Percentiles rank a stretch among this genome's conserved stretches.
Evolutionary conservation across 2,113 vertebrate species (phyloP).

Genomic region (Desmodus rotundus): DNA sequence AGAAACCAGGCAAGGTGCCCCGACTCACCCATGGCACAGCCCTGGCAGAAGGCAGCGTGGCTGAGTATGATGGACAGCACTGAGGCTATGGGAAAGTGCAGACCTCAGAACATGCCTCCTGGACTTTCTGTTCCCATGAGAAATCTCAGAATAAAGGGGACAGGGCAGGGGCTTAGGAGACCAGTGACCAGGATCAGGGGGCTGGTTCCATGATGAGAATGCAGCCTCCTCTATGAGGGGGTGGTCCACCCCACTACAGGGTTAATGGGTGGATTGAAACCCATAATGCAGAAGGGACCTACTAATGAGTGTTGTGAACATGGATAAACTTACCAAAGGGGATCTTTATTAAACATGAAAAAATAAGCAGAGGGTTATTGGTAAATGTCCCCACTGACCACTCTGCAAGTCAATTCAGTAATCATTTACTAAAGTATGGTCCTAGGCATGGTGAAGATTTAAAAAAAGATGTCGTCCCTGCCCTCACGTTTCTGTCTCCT

Average conservation of each 20-base stretch:
- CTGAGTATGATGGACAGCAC: neutral
- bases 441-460: neutral
- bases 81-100: neutral
- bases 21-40: no score
- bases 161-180: neutral
- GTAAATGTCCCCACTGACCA: neutral
- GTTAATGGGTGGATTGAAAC: neutral
- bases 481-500: neutral
- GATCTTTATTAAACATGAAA: neutral
- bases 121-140: neutral
- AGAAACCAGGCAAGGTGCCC: neutral
- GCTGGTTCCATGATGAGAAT: neutral
- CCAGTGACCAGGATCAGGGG: no score
- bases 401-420: neutral
- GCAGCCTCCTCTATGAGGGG: neutral
- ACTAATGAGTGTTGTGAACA: neutral
- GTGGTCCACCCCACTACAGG: neutral
- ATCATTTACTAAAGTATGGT: neutral
- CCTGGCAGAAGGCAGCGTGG: neutral
- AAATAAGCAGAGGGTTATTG: neutral
- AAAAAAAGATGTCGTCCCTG: neutral
- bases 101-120: neutral
- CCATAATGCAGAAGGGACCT: neutral
- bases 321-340: neutral
- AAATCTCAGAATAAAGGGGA: neutral